phyloP scores from a whole-genome alignment of 1,140 invertebrate species.

The Trialeurodes vaporariorum region DNA sequence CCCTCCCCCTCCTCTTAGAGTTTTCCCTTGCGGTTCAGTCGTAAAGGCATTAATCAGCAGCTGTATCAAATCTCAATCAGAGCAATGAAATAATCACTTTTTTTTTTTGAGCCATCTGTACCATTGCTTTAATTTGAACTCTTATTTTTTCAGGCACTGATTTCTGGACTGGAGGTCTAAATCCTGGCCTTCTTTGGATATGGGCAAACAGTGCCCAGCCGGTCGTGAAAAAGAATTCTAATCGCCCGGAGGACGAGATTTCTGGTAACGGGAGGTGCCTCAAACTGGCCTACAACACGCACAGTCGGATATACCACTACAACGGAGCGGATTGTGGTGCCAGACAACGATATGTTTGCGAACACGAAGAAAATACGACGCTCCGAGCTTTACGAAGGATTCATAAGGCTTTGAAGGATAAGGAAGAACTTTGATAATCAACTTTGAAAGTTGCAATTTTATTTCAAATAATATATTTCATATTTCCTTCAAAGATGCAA shows the following conservation, averaged over 20 bases:
- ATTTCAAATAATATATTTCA: too few species aligned
- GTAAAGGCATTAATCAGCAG: too few species aligned
- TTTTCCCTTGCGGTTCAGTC: too few species aligned
- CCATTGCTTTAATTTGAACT: too few species aligned
- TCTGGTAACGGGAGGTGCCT: constrained; percentile 45
- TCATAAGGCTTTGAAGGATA: constrained; percentile 24
- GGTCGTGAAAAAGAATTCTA: constrained; percentile 40
- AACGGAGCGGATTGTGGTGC: constrained; percentile 56
- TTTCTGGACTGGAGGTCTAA: constrained; percentile 69
- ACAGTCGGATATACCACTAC: constrained; percentile 49
- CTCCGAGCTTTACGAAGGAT: constrained; percentile 51
- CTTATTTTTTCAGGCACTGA: constrained; percentile 45
- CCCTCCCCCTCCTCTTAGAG: too few species aligned
- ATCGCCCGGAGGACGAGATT: constrained; percentile 36
- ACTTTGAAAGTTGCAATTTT: too few species aligned
- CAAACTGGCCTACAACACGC: constrained; percentile 46
- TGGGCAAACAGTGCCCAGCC: constrained; percentile 67
- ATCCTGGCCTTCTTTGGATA: constrained; percentile 72
- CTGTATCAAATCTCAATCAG: too few species aligned
- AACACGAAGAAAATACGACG: constrained; percentile 51
- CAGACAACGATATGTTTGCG: constrained; percentile 53
- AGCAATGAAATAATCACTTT: too few species aligned
- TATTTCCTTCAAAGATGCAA: too few species aligned
- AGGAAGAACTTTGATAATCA: too few species aligned
- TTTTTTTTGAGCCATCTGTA: too few species aligned